Base-by-base conservation (phyloP, 1,140 invertebrate species). In the Phthorimaea operculella region DNA sequence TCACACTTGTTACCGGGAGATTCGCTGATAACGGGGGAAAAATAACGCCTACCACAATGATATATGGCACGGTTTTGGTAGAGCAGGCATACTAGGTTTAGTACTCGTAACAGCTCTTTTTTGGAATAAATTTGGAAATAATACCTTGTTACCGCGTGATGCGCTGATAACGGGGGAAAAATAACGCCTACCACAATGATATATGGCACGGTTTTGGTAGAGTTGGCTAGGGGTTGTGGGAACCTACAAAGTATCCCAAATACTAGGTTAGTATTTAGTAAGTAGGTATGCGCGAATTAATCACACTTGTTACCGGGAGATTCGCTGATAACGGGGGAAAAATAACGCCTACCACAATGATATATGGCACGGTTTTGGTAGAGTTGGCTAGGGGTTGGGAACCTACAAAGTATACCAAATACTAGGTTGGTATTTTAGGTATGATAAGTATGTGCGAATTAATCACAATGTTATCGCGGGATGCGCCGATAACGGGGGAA, bases 1-100 rank as follows among this genome's bases (percentile, higher is more conserved):
- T 77, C 72, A 77, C 70, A 64, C 72, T 73, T 73, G 72, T 77
- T 73, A 70, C 66, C 49, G 34, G 53, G 55, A 74, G 74, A 77
- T 77, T 56, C 58, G 48, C 58, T 54, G 74, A 74, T 77, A 76
- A 71, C 54, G 64, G 53, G 67, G 65, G 64, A 66, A 68, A 72
- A 72, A 74, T 72, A 71, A 70, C 66, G 67, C 68, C 72, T 64
- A 49, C 10, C 36, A 10, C 36, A 39, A 39, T 39, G 36, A 39
- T 39, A 39, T 39, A 39, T 39, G n/a, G n/a, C 36, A 10, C 36
- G 10, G 10, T 39, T 39, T 39, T n/a, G 36, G 36, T 39, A 39
- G 36, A 39, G 36, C 10, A 5, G 36, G 2, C 10, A 39, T n/a
- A 11, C 33, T 7, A 11, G 33, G 33, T 6, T 34, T 34, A 34